Evolutionary conservation across 2,888 invertebrate species (phyloP).

Genomic region (Calameuta pallipes): DNA sequence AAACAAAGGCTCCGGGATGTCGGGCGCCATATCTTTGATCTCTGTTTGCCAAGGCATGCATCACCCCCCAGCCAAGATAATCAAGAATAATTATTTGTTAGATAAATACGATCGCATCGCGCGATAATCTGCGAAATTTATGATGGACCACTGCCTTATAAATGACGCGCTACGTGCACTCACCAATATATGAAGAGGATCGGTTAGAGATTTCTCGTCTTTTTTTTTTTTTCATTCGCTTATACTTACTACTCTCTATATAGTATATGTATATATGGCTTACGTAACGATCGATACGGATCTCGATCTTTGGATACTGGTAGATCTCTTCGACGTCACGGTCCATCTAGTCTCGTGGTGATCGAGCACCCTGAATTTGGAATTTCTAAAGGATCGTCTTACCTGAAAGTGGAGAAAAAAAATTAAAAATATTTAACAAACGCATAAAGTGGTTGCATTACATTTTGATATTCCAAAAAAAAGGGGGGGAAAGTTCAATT

Average conservation of each 20-base stretch:
- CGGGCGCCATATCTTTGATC: conserved; percentile 57
- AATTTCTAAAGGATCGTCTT: not conserved
- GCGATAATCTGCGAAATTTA: conserved; percentile 55
- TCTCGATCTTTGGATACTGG: not conserved
- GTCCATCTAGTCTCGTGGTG: not conserved
- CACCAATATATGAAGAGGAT: not conserved
- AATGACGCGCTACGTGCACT: conserved; percentile 39
- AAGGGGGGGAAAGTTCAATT: not conserved
- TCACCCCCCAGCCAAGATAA: conserved; percentile 51
- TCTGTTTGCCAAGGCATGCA: conserved; percentile 58
- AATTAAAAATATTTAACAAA: not conserved
- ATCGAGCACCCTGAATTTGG: not conserved
- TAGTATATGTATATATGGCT: not conserved
- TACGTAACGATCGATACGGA: not conserved
- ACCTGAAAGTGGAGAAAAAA: not conserved
- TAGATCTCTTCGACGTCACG: not conserved
- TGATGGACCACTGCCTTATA: conserved; percentile 49
- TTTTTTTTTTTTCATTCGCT: not conserved
- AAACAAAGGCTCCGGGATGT: conserved; percentile 57
- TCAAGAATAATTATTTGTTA: conserved; percentile 64
- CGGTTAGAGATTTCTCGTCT: not conserved
- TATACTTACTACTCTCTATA: not conserved
- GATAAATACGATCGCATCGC: conserved; percentile 59
- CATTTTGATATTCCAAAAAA: not conserved
- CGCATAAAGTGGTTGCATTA: no score